phyloP scores from a whole-genome alignment of 2,797 vertebrate genomes.

The Choloepus didactylus region DNA sequence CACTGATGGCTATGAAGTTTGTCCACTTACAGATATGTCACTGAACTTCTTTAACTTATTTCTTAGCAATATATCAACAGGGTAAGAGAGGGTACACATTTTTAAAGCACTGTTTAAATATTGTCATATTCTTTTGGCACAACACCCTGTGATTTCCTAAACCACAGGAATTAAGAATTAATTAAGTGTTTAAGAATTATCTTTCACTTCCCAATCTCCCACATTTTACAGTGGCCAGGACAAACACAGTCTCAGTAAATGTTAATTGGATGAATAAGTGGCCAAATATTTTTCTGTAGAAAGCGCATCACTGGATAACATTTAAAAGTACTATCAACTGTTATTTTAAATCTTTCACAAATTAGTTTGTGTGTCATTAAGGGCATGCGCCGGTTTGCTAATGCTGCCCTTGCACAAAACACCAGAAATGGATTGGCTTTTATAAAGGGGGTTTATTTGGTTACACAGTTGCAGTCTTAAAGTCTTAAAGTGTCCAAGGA shows the following conservation, averaged over 20 bases:
- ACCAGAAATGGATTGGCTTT: too few relatives aligned
- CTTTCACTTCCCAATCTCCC: not conserved
- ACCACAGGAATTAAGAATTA: not conserved
- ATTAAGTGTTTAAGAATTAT: not conserved
- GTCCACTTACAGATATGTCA: not conserved
- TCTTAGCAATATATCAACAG: not conserved
- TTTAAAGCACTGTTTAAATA: conserved; percentile 4
- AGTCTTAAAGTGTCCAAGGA: too few relatives aligned
- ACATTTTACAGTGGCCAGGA: not conserved
- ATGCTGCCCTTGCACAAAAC: too few relatives aligned
- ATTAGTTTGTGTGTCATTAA: not conserved
- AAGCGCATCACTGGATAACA: conserved; percentile 8
- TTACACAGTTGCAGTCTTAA: too few relatives aligned
- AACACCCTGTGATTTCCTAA: not conserved
- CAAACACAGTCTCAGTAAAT: conserved; percentile 18
- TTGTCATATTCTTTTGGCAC: not conserved
- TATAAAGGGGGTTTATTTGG: too few relatives aligned
- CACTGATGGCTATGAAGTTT: not conserved
- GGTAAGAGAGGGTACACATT: not conserved
- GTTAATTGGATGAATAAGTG: not conserved
- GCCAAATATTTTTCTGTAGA: not conserved
- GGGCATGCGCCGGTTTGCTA: not conserved
- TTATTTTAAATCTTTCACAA: conserved; percentile 31
- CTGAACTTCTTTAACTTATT: not conserved
- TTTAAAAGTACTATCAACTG: conserved; percentile 12